These are phyloP conservation scores for Agonopterix alstromeriana DNA, from an alignment of 2,888 invertebrate species.

Conservation along the genomic window DNA sequence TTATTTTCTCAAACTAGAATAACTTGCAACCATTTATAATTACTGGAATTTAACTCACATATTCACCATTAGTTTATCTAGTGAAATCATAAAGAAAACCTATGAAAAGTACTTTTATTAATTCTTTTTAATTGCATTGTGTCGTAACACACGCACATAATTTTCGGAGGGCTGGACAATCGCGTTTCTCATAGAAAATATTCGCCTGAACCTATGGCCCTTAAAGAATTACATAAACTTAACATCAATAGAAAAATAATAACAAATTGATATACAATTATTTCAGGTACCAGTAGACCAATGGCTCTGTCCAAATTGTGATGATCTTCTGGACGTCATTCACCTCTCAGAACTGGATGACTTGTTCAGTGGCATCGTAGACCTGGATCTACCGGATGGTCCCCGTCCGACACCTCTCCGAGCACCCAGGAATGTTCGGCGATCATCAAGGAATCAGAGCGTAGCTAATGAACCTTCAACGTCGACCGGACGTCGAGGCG, in stretches of 20 bases:
- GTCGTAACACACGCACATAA: no score
- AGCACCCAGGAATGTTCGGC: slow-evolving; percentile 18
- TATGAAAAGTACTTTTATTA: no score
- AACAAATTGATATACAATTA: neutral
- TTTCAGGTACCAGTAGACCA: slow-evolving; percentile 83
- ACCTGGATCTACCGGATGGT: slow-evolving; percentile 30
- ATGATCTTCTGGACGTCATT: slow-evolving; percentile 38
- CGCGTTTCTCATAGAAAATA: no score
- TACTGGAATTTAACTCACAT: no score
- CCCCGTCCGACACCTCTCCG: slow-evolving; percentile 29
- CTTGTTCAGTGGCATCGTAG: slow-evolving; percentile 54
- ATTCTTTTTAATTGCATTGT: no score
- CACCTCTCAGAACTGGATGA: slow-evolving; percentile 53
- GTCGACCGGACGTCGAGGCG: slow-evolving; percentile 26
- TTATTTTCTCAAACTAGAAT: no score
- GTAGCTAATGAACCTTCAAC: slow-evolving; percentile 36
- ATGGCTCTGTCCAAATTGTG: slow-evolving; percentile 91
- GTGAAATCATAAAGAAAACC: no score
- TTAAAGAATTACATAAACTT: neutral
- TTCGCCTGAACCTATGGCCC: no score
- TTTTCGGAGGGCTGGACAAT: no score
- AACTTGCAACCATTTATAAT: no score
- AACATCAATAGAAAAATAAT: neutral
- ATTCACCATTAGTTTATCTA: no score
- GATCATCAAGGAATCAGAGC: slow-evolving; percentile 21